These are phyloP conservation scores for Psephotus haematonotus DNA, from an alignment of 2,113 vertebrate species.

Conservation along the genomic window DNA sequence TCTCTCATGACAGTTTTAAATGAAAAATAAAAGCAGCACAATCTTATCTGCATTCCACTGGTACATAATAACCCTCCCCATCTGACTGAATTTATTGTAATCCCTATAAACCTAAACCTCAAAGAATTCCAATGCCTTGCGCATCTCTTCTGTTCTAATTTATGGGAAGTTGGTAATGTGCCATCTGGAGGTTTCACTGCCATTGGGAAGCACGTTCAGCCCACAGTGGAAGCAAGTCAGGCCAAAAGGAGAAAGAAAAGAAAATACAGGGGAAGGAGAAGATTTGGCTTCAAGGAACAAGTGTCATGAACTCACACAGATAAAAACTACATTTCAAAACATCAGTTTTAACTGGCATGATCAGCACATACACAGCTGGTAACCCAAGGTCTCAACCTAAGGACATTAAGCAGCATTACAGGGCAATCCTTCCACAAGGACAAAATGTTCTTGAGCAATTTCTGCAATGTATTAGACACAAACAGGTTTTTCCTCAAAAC, in stretches of 20 bases:
- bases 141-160: constrained; percentile 38
- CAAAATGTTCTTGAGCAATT: constrained; percentile 64
- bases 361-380: constrained; percentile 16
- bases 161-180: constrained; percentile 57
- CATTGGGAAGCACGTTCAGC: background rate
- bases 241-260: constrained; percentile 33
- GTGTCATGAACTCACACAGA: constrained; percentile 27
- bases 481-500: constrained; percentile 58
- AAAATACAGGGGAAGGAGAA: constrained; percentile 16
- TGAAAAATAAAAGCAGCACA: background rate
- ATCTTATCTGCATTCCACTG: background rate
- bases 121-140: constrained; percentile 51
- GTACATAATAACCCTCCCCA: background rate
- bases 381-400: constrained; percentile 61
- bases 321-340: constrained; percentile 16
- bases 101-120: constrained; percentile 55
- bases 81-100: constrained; percentile 61
- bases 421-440: constrained; percentile 59
- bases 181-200: constrained; percentile 63
- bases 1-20: background rate
- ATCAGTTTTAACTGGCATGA: constrained; percentile 42
- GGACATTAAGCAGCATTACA: constrained; percentile 55
- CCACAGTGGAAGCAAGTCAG: background rate
- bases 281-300: constrained; percentile 29
- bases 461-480: constrained; percentile 38